Evolutionary conservation across 2,888 invertebrate species (phyloP).

Genomic region (Marronus borbonicus): DNA sequence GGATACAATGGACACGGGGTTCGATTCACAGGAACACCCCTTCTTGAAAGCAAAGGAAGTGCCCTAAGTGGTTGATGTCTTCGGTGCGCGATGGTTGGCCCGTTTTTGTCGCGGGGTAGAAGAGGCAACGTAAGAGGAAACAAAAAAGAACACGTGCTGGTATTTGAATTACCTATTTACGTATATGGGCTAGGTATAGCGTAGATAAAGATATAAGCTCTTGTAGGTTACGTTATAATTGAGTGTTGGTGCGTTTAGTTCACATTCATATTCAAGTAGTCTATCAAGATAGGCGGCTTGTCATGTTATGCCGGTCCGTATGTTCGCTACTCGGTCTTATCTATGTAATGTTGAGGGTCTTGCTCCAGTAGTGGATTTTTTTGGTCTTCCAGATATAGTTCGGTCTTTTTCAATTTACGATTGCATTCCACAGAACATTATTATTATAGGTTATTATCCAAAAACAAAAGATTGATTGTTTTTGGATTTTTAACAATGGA

Average conservation of each 20-base stretch:
- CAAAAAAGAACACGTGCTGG: slow-evolving; percentile 44
- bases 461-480: no score
- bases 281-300: slow-evolving; percentile 26
- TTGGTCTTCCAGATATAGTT: neutral
- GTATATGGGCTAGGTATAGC: neutral
- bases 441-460: no score
- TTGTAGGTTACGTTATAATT: slow-evolving; percentile 30
- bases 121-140: slow-evolving; percentile 20
- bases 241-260: slow-evolving; percentile 38
- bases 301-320: neutral
- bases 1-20: slow-evolving; percentile 56
- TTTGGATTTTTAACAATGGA: no score
- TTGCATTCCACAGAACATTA: no score
- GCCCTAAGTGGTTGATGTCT: slow-evolving; percentile 61
- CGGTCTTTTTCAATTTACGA: neutral
- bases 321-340: slow-evolving; percentile 2
- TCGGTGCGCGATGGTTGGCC: slow-evolving; percentile 38
- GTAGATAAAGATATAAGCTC: slow-evolving; percentile 13
- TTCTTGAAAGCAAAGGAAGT: slow-evolving; percentile 66
- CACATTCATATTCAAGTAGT: neutral
- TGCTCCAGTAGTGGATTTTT: neutral
- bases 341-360: neutral
- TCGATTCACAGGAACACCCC: slow-evolving; percentile 57
- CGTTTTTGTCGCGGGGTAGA: slow-evolving; percentile 11
- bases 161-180: slow-evolving; percentile 38